Evolutionary conservation across 2,888 invertebrate species (phyloP).

Genomic region (Galerucella calmariensis): DNA sequence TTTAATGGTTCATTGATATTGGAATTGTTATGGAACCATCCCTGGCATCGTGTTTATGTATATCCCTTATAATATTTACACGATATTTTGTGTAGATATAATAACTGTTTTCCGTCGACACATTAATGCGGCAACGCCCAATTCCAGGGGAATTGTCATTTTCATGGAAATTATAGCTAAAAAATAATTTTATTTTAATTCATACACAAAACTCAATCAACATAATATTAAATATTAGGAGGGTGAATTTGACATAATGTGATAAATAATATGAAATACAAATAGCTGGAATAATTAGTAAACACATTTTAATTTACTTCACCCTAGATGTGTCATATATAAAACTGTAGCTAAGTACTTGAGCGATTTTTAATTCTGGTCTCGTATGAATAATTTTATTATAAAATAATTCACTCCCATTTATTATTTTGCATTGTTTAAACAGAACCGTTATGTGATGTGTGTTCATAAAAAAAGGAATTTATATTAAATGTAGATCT

Average conservation of each 20-base stretch:
- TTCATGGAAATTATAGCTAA: conserved; percentile 6
- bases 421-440: no score
- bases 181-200: conserved; percentile 15
- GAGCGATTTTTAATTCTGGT: no score
- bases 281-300: neutral
- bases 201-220: conserved; percentile 7
- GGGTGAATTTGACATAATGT: neutral
- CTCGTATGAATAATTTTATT: no score
- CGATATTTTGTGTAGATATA: conserved; percentile 24
- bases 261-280: neutral
- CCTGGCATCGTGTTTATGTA: conserved; percentile 9
- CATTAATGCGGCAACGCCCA: conserved; percentile 21
- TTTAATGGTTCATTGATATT: neutral
- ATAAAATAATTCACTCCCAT: no score
- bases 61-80: conserved; percentile 23
- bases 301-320: neutral
- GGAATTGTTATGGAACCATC: neutral
- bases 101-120: conserved; percentile 22
- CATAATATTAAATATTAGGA: conserved; percentile 1
- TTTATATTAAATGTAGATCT: no score
- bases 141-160: conserved; percentile 25
- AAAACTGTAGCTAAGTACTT: no score
- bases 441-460: no score
- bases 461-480: no score
- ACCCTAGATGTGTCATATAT: no score